Conservation (phyloP, 2,797 vertebrate genomes). For the Siniperca obscura region DNA sequence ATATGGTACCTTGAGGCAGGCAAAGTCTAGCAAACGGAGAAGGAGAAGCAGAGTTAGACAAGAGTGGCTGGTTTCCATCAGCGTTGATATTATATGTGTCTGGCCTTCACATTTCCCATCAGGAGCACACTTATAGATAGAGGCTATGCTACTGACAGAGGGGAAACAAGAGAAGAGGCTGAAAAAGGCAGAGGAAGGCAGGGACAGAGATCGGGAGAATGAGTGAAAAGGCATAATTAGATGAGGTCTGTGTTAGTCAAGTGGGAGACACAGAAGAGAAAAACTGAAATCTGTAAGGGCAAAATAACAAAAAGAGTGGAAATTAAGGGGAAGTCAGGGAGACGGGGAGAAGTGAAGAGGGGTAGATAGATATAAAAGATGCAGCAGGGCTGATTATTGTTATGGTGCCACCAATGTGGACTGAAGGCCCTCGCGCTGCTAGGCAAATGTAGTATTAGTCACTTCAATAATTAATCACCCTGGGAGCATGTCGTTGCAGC, state of each 20-base stretch:
- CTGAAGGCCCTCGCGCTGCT: constrained; percentile 77
- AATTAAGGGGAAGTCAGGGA: constrained; percentile 53
- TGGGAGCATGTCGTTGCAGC: constrained; percentile 81
- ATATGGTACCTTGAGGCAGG: constrained; percentile 83
- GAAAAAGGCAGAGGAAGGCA: constrained; percentile 54
- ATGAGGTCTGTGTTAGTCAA: constrained; percentile 62
- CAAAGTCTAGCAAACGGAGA: constrained; percentile 63
- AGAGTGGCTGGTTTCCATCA: constrained; percentile 76
- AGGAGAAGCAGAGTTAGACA: constrained; percentile 63
- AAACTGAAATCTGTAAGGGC: constrained; percentile 52
- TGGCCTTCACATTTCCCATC: constrained; percentile 71
- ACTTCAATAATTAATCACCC: constrained; percentile 88
- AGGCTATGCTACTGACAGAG: constrained; percentile 55
- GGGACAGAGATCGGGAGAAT: constrained; percentile 37
- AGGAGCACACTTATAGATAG: constrained; percentile 60
- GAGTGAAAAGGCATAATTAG: constrained; percentile 67
- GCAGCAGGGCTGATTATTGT: constrained; percentile 74
- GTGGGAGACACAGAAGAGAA: constrained; percentile 49
- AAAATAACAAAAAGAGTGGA: constrained; percentile 61
- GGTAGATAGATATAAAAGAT: constrained; percentile 68
- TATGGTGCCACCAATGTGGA: constrained; percentile 79
- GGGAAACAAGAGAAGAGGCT: constrained; percentile 57
- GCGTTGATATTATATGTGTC: constrained; percentile 64
- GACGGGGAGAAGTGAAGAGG: constrained; percentile 32
- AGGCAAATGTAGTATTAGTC: constrained; percentile 87